phyloP scores from a whole-genome alignment of 2,113 vertebrate genomes.

The Oostethus manadensis region DNA sequence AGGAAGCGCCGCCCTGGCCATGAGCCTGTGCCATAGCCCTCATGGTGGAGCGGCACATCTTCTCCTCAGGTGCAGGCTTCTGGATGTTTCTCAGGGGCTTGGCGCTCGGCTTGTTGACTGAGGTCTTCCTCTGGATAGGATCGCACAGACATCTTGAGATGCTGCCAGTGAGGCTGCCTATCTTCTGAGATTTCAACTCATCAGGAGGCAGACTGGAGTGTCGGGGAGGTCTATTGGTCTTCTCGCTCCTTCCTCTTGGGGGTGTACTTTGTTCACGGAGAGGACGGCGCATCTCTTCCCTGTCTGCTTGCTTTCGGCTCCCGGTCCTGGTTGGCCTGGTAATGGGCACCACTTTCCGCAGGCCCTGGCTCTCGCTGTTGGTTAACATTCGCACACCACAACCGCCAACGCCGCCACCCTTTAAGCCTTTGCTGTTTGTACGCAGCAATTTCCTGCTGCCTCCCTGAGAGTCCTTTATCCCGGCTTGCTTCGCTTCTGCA shows the following conservation, averaged over 20 bases:
- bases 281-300: slow-evolving; percentile 43
- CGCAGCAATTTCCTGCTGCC: slow-evolving; percentile 27
- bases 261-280: slow-evolving; percentile 77
- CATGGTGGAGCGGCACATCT: slow-evolving; percentile 80
- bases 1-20: slow-evolving; percentile 33
- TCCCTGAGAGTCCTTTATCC: slow-evolving; percentile 32
- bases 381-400: slow-evolving; percentile 74
- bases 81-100: slow-evolving; percentile 81
- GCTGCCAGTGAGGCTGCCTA: slow-evolving; percentile 42
- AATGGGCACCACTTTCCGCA: slow-evolving; percentile 91
- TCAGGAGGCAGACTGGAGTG: slow-evolving; percentile 77
- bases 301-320: slow-evolving; percentile 69
- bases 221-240: slow-evolving; percentile 62
- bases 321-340: slow-evolving; percentile 69
- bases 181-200: slow-evolving; percentile 72
- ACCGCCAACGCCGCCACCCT: slow-evolving; percentile 46
- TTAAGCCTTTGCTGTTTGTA: slow-evolving; percentile 65
- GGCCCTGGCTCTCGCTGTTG: slow-evolving; percentile 78
- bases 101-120: slow-evolving; percentile 78
- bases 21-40: slow-evolving; percentile 68
- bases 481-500: slow-evolving; percentile 43
- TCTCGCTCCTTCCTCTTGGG: slow-evolving; percentile 72
- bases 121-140: slow-evolving; percentile 48
- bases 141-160: slow-evolving; percentile 72
- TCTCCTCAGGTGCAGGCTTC: slow-evolving; percentile 77